These are phyloP conservation scores for Naso thynnoides DNA, from an alignment of 2,797 vertebrate genomes.

Conservation along the genomic window DNA sequence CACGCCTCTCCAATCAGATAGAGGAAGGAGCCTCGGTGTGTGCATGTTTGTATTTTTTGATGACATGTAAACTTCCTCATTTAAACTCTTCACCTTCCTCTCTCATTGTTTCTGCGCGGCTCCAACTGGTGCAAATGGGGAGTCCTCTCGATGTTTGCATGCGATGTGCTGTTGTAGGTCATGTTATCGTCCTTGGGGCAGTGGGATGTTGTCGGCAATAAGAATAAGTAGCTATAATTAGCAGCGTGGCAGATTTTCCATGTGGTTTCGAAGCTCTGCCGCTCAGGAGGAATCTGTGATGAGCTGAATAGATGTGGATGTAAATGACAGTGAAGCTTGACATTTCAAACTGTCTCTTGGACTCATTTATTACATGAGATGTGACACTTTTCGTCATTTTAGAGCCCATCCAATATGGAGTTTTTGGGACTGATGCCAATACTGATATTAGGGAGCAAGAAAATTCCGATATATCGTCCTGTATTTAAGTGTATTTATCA, in stretches of 20 bases:
- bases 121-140: conserved; percentile 34
- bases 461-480: too few species aligned
- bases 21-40: conserved; percentile 13
- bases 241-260: conserved; percentile 51
- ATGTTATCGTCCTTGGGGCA: conserved; percentile 62
- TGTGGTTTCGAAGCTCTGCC: conserved; percentile 31
- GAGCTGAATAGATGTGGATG: conserved; percentile 13
- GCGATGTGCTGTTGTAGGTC: conserved; percentile 69
- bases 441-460: too few species aligned
- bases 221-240: conserved; percentile 73
- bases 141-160: conserved; percentile 53
- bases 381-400: conserved; percentile 6
- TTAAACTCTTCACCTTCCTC: conserved; percentile 60
- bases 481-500: too few species aligned
- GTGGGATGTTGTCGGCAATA: conserved; percentile 67
- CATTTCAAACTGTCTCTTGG: conserved; percentile 1
- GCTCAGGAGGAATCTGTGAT: conserved; percentile 42
- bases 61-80: conserved; percentile 31
- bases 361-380: background rate
- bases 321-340: conserved; percentile 11
- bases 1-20: conserved; percentile 37
- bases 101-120: conserved; percentile 35
- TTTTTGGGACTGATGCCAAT: too few species aligned
- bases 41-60: conserved; percentile 8
- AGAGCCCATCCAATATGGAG: too few species aligned